Percentiles rank a stretch among this genome's conserved stretches.
phyloP scores from a whole-genome alignment of 2,797 vertebrate genomes.

The Platalea minor region DNA sequence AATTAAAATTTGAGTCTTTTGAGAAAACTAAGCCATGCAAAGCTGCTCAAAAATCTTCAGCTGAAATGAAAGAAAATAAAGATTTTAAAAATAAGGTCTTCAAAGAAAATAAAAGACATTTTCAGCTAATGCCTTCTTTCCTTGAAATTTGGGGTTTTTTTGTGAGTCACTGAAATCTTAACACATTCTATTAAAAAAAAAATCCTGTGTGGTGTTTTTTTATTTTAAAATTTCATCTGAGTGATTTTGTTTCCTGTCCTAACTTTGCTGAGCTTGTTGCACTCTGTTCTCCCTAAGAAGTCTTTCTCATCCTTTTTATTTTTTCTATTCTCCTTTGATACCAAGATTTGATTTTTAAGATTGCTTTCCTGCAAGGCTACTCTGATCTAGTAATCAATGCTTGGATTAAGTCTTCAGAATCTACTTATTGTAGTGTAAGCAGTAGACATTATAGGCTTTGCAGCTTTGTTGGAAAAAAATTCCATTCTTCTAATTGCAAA shows the following conservation, averaged over 20 bases:
- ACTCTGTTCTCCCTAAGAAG: neutral
- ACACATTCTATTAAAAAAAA: neutral
- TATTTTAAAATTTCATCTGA: neutral
- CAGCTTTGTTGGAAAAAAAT: neutral
- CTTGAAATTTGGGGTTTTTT: neutral
- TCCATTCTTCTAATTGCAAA: neutral
- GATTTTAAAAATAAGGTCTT: neutral
- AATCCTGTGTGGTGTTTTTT: fast-evolving
- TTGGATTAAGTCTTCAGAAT: neutral
- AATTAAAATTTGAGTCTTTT: neutral
- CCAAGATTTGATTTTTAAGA: neutral
- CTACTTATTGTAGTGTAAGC: neutral
- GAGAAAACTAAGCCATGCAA: neutral
- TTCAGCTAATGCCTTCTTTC: neutral
- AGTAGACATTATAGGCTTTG: neutral
- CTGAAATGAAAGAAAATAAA: neutral
- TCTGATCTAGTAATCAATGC: neutral
- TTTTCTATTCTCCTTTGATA: neutral
- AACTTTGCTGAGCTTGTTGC: neutral
- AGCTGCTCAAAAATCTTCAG: neutral
- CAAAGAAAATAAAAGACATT: neutral
- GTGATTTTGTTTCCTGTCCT: neutral
- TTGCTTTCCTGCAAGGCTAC: neutral
- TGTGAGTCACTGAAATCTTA: neutral
- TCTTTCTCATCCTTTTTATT: neutral